Conservation (phyloP, 2,888 invertebrate genomes). For the Rugalucina vietnamica region DNA sequence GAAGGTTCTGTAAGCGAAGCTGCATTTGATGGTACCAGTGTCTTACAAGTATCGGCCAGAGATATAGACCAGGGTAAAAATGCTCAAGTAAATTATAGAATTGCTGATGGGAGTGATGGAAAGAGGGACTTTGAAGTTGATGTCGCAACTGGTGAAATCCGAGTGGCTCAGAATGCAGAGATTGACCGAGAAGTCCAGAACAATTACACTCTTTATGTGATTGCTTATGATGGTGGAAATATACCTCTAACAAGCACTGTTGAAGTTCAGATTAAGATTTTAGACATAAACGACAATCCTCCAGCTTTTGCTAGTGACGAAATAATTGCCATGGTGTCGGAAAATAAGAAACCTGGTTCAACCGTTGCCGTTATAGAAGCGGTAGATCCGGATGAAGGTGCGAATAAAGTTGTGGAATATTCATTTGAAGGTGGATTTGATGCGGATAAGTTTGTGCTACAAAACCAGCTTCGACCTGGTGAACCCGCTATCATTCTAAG, state of each 20-base stretch:
- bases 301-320: slow-evolving; percentile 95
- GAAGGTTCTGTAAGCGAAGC: slow-evolving; percentile 95
- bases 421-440: slow-evolving; percentile 94
- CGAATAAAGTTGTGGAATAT: slow-evolving; percentile 96
- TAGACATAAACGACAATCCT: slow-evolving; percentile 98
- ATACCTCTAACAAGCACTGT: slow-evolving; percentile 85
- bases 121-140: slow-evolving; percentile 97
- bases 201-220: slow-evolving; percentile 92
- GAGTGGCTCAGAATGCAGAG: slow-evolving; percentile 93
- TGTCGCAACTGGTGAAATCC: slow-evolving; percentile 94
- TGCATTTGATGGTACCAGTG: slow-evolving; percentile 94
- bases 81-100: slow-evolving; percentile 91
- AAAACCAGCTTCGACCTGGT: slow-evolving; percentile 86
- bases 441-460: slow-evolving; percentile 92
- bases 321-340: slow-evolving; percentile 94
- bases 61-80: slow-evolving; percentile 95
- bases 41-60: slow-evolving; percentile 94
- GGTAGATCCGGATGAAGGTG: slow-evolving; percentile 95
- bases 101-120: slow-evolving; percentile 85
- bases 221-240: slow-evolving; percentile 95
- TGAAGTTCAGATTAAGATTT: slow-evolving; percentile 95
- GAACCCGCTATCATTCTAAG: slow-evolving; percentile 93
- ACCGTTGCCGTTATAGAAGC: slow-evolving; percentile 96
- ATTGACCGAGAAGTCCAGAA: slow-evolving; percentile 96
- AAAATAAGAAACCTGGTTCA: slow-evolving; percentile 98